Evolutionary conservation across 1,140 invertebrate genomes (phyloP), one percentile per base, ranked within the genome.

Genomic region (Campoletis sonorensis): DNA sequence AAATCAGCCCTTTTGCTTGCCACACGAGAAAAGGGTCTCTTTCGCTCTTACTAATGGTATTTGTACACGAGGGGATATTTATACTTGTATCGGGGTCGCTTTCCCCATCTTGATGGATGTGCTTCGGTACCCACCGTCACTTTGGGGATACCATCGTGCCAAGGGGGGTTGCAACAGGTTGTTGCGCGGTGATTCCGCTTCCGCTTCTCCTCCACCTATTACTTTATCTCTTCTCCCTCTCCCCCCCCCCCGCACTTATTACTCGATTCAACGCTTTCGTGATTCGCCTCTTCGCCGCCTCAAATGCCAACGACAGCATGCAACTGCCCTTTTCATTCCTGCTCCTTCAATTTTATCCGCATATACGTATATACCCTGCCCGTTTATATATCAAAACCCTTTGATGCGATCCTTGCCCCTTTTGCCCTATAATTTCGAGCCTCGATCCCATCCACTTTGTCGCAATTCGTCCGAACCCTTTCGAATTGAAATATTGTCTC

Each of bases 121-220:
- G 84, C 80, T 84, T 67, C 72, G 71, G 80, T 79, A 79, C 80
- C 83, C 82, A 79, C 27, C 83, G 83, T 84, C 83, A 82, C 85
- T 84, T 82, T 79, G 78, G 54, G 61, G 76, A 82, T 78, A 73
- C 79, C 76, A 26, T 49, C 23, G 64, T 73, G 79, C 81, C 79
- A 84, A 84, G 83, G 85, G 85, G 87, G 85, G 86, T 87, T 87
- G 88, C 88, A 89, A 89, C 88, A 89, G 88, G 88, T 89, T 89
- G 84, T 67, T n/a, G n/a, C n/a, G n/a, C 54, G 81, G 68, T 78
- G 73, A 80, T 73, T 30, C 33, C 71, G 81, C 76, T 78, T 78
- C 76, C 76, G 76, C 76, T 70, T 70, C 30, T 78, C 58, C n/a
- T 64, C 33, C 54, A 78, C n/a, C 1, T 30, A 51, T 45, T 30